Evolutionary conservation across 2,113 vertebrate genomes (phyloP), one percentile per base, ranked within the genome.

Genomic region (Callaeas wilsoni): DNA sequence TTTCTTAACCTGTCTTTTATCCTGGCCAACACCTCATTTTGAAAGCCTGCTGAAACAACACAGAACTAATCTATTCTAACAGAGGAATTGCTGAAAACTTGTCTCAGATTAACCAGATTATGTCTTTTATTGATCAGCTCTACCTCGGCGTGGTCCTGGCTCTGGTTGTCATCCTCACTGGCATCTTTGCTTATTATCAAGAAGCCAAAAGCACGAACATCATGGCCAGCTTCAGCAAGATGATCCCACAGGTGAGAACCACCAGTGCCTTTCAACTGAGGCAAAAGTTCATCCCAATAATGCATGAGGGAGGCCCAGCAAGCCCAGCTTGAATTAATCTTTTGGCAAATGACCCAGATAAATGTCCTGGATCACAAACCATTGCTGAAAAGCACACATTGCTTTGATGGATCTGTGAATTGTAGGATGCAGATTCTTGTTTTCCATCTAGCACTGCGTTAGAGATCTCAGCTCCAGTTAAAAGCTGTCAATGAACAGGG

Each of bases 201-300:
- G 98, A 98, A 94, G 98, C 98, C 39, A 98, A 98, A 94, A 98
- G 98, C 87, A 98, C 98, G 33, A 98, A 98, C 88, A 98, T 98
- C 92, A 98, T 98, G 98, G 97, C 98, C 84, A 98, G 98, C 94
- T 98, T 98, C 97, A 98, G 96, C 41, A 98, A 98, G 95, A 98
- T 98, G 98, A 98, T 98, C 49, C 98, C 98, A 8, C 98, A 98
- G 98, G 98, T 98, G 47, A 97, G 98, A 96, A 17, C 10, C 71
- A 39, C n/a, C 25, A 19, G 18, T 2, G 9, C 32, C 12, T 17
- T 39, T 46, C 14, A 35, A 3, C 4, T 2, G 39, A 69, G 42
- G 7, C 7, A 9, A 30, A 49, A 74, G 46, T n/a, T 42, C 47
- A 16, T 4, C 35, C 55, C 12, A 18, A 17, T 2, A 79, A 42